phyloP scores from a whole-genome alignment of 2,888 invertebrate genomes.

The Mythimna albipuncta region DNA sequence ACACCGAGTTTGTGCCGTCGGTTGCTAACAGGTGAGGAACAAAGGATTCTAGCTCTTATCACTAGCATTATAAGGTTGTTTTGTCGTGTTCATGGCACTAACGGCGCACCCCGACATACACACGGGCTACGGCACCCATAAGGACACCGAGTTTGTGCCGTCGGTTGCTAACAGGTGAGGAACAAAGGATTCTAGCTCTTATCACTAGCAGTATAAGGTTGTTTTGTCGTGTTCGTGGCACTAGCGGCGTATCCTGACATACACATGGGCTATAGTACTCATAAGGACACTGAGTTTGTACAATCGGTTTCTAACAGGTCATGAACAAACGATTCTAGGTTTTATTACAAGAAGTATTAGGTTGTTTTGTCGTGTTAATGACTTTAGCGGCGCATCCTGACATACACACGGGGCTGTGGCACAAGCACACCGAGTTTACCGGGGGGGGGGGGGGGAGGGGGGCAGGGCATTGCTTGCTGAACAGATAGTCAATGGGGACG shows the following conservation, averaged over 20 bases:
- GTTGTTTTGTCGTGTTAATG: constrained; percentile 92
- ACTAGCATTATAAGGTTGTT: constrained; percentile 92
- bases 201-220: constrained; percentile 93
- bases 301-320: constrained; percentile 81
- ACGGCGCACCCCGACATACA: constrained; percentile 93
- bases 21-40: constrained; percentile 75
- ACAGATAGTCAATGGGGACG: no score
- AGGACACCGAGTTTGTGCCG: constrained; percentile 79
- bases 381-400: constrained; percentile 95
- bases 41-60: constrained; percentile 66
- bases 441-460: no score
- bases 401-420: constrained; percentile 75
- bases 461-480: no score
- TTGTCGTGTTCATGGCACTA: constrained; percentile 93
- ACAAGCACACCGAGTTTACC: no score
- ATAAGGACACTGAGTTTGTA: constrained; percentile 75
- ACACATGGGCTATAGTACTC: constrained; percentile 69
- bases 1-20: constrained; percentile 79
- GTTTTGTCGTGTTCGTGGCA: constrained; percentile 92
- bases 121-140: constrained; percentile 60
- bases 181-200: no score
- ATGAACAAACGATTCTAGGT: not conserved
- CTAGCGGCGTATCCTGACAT: constrained; percentile 94
- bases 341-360: constrained; percentile 92
- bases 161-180: constrained; percentile 77